Conservation (phyloP, 2,888 invertebrate species). For the Heteromyza rotundicornis region DNA sequence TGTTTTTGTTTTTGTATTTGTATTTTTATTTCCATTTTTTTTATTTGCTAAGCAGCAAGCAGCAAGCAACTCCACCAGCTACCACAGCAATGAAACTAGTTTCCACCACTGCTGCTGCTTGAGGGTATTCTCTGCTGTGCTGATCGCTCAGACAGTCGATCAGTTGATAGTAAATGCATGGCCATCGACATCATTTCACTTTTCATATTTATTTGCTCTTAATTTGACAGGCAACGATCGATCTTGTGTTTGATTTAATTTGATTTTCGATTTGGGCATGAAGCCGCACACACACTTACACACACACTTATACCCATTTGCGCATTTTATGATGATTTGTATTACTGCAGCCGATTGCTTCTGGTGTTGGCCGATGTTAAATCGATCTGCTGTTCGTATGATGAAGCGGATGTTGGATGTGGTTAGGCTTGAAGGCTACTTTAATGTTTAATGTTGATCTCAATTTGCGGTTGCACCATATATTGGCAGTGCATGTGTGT, state of each 20-base stretch:
- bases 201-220: slow-evolving; percentile 1
- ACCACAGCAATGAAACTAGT: not conserved
- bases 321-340: not conserved
- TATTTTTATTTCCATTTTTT: too few species aligned
- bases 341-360: not conserved
- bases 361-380: not conserved
- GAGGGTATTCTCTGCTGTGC: too few species aligned
- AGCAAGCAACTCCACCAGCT: not conserved
- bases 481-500: too few species aligned
- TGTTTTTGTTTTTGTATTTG: too few species aligned
- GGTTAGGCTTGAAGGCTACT: too few species aligned
- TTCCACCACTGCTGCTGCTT: too few species aligned
- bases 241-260: slow-evolving; percentile 5
- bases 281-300: not conserved
- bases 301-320: too few species aligned
- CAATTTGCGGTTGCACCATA: too few species aligned
- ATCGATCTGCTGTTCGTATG: not conserved
- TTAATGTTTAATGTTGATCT: too few species aligned
- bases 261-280: not conserved
- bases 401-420: not conserved
- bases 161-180: too few species aligned
- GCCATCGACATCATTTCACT: slow-evolving; percentile 2
- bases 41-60: slow-evolving; percentile 7
- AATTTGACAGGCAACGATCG: slow-evolving; percentile 5
- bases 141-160: too few species aligned